Conservation (phyloP, 2,113 vertebrate genomes). For the Lamprologus tigripictilis region DNA sequence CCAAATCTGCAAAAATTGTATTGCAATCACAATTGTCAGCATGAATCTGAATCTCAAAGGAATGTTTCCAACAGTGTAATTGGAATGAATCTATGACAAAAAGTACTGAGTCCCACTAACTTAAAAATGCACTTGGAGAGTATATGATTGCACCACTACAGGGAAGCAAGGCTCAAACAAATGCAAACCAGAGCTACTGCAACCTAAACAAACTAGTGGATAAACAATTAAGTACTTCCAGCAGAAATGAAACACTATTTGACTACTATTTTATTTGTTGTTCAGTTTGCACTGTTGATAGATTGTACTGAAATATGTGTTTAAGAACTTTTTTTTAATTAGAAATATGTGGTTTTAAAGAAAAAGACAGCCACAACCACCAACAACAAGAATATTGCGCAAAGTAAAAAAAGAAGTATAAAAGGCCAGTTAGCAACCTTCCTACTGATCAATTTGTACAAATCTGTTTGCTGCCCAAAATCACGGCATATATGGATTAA, state of each 20-base stretch:
- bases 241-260: neutral
- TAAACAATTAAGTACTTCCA: neutral
- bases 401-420: neutral
- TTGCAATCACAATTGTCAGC: neutral
- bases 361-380: neutral
- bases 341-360: neutral
- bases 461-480: neutral
- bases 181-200: neutral
- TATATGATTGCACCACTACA: neutral
- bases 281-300: neutral
- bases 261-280: neutral
- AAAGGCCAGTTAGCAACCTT: neutral
- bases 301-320: neutral
- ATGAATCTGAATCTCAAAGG: neutral
- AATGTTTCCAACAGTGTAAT: neutral
- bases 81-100: neutral
- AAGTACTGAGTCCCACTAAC: neutral
- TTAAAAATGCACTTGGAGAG: neutral
- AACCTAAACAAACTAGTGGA: neutral
- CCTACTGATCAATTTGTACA: neutral
- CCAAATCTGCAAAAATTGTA: neutral
- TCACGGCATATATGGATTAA: neutral
- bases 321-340: neutral
- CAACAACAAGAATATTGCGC: neutral
- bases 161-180: neutral